Base-by-base conservation (phyloP, 2,888 invertebrate species). In the Drosophila yooni region DNA sequence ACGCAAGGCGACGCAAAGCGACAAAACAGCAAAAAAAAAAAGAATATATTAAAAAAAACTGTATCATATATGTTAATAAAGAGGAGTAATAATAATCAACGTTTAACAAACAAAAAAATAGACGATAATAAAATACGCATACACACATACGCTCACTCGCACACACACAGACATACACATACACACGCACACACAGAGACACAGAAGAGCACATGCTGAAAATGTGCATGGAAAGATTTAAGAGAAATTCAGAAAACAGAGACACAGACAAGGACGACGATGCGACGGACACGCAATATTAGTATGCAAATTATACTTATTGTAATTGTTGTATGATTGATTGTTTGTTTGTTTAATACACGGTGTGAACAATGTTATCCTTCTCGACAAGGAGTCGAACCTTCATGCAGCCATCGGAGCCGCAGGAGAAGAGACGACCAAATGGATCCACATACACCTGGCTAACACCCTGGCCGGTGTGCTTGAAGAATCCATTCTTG, bases 391-490 rank as follows among this genome's bases (percentile, higher is more conserved):
- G 94, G 92, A 97, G 97, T 80, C 99, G 95, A 82, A 99, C 97
- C 95, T 99, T 99, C 96, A 99, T 97, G 58, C 99, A 99, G 88
- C 99, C 99, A 94, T 99, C 99, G 57, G 99, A 98, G 64, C 99
- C 99, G 93, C 99, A 99, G 8, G 99, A 99, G 94, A 98, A 99
- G 85, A 99, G 94, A 56, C 99, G 96, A 33, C 96, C 96, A 74
- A 96, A 96, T 51, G 96, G 95, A 93, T 99, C 99, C 74, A 99
- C 96, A 92, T 97, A 96, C 82, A 99, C 94, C 94, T 99, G 99
- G 54, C 98, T 98, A 50, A 99, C 99, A 38, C 98, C 98, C 94
- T 98, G 98, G 38, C 98, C 98, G 91, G 98, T 98, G 93, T 98
- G 98, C 92, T 99, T 98, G 94, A 99, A 99, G 95, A 99, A 98